Conservation (phyloP, 2,797 vertebrate species). For the Sparidentex hasta region DNA sequence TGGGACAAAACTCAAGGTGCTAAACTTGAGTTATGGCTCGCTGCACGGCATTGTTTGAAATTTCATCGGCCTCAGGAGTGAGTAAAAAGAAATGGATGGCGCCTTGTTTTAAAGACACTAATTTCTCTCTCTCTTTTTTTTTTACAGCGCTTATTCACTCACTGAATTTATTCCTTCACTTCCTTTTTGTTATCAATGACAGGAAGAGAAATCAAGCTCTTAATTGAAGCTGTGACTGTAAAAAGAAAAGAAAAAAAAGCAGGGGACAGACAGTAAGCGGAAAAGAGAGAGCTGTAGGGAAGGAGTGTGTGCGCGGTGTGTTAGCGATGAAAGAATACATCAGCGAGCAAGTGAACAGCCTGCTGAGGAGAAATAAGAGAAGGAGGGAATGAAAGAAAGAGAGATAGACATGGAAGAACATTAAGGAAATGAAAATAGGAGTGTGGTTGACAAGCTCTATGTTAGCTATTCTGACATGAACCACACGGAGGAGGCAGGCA, state of each 20-base stretch:
- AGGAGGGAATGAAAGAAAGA: slow-evolving; percentile 39
- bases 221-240: slow-evolving; percentile 22
- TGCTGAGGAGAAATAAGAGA: slow-evolving; percentile 55
- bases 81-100: slow-evolving; percentile 57
- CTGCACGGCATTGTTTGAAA: slow-evolving; percentile 60
- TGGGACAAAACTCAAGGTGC: slow-evolving; percentile 61
- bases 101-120: slow-evolving; percentile 42
- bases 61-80: slow-evolving; percentile 48
- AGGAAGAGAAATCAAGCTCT: slow-evolving; percentile 30
- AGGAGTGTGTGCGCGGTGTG: slow-evolving; percentile 27
- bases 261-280: slow-evolving; percentile 20
- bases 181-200: slow-evolving; percentile 50
- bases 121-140: slow-evolving; percentile 42
- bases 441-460: slow-evolving; percentile 57
- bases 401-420: slow-evolving; percentile 44
- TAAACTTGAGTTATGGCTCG: slow-evolving; percentile 67
- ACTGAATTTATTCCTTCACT: slow-evolving; percentile 33
- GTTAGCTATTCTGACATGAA: slow-evolving; percentile 60
- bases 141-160: slow-evolving; percentile 7
- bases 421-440: slow-evolving; percentile 66
- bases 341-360: slow-evolving; percentile 29
- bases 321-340: slow-evolving; percentile 63
- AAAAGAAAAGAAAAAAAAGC: background rate
- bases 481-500: slow-evolving; percentile 38
- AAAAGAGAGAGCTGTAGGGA: slow-evolving; percentile 9